Conservation (phyloP, 2,888 invertebrate genomes). For the Coelopa pilipes region DNA sequence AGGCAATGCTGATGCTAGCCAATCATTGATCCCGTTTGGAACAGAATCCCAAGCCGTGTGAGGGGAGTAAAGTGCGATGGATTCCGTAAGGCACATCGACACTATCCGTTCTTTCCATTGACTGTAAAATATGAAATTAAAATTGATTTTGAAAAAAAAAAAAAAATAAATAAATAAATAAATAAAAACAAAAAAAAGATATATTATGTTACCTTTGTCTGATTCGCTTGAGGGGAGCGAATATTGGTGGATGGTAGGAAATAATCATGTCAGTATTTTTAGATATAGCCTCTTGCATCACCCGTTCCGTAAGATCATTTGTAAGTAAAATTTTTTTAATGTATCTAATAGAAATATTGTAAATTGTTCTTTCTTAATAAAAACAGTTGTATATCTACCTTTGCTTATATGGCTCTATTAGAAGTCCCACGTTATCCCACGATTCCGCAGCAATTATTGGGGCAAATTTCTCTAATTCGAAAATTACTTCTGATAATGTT, state of each 20-base stretch:
- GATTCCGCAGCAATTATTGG: conserved; percentile 78
- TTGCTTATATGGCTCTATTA: conserved; percentile 81
- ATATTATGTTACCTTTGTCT: conserved; percentile 74
- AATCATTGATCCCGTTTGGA: conserved; percentile 89
- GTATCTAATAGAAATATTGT: conserved; percentile 52
- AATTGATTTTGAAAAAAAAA: no score
- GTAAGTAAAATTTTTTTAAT: conserved; percentile 82
- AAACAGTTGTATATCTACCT: conserved; percentile 59
- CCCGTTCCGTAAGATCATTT: conserved; percentile 91
- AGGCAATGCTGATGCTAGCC: conserved; percentile 75
- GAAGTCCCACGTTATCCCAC: conserved; percentile 96
- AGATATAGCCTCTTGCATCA: conserved; percentile 82
- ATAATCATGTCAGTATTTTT: conserved; percentile 81
- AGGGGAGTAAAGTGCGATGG: conserved; percentile 91
- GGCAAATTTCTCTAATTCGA: conserved; percentile 76
- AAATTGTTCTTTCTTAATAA: not conserved
- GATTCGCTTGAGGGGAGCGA: conserved; percentile 83
- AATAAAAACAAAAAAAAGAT: no score
- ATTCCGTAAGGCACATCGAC: conserved; percentile 81
- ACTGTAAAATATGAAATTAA: conserved; percentile 56
- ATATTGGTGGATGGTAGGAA: conserved; percentile 97
- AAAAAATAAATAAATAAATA: no score
- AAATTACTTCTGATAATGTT: conserved; percentile 66
- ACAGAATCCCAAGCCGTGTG: conserved; percentile 92
- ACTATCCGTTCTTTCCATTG: conserved; percentile 86